Evolutionary conservation across 2,797 vertebrate species (phyloP).

Genomic region (Chrysocyon brachyurus): DNA sequence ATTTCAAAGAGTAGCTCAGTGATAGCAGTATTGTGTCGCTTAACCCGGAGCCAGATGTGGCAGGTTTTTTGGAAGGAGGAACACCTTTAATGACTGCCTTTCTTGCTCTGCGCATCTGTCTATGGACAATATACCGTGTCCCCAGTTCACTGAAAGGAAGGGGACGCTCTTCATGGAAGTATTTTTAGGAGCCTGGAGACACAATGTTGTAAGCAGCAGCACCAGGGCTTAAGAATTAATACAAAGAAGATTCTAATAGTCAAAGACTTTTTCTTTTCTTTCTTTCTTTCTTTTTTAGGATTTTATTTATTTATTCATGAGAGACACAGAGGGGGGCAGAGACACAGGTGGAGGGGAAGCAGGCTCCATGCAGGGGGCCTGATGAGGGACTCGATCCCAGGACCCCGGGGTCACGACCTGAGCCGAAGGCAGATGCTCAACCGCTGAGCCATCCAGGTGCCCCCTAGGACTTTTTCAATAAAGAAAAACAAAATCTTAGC

Average conservation of each 20-base stretch:
- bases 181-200: slow-evolving; percentile 5
- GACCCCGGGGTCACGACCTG: too few species aligned
- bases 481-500: neutral
- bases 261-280: neutral
- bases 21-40: neutral
- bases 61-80: neutral
- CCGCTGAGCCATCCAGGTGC: too few species aligned
- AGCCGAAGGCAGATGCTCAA: too few species aligned
- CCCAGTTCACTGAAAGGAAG: neutral
- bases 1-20: neutral
- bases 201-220: neutral
- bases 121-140: neutral
- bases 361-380: too few species aligned
- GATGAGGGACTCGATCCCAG: too few species aligned
- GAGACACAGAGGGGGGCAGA: too few species aligned
- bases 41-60: neutral
- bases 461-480: neutral
- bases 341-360: too few species aligned
- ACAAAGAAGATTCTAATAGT: neutral
- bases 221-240: neutral
- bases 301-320: too few species aligned
- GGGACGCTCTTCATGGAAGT: neutral
- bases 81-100: neutral
- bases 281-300: too few species aligned
- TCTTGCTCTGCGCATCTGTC: neutral